These are phyloP conservation scores for Hirudinaria manillensis DNA, from an alignment of 2,888 invertebrate species.

Conservation along the genomic window DNA sequence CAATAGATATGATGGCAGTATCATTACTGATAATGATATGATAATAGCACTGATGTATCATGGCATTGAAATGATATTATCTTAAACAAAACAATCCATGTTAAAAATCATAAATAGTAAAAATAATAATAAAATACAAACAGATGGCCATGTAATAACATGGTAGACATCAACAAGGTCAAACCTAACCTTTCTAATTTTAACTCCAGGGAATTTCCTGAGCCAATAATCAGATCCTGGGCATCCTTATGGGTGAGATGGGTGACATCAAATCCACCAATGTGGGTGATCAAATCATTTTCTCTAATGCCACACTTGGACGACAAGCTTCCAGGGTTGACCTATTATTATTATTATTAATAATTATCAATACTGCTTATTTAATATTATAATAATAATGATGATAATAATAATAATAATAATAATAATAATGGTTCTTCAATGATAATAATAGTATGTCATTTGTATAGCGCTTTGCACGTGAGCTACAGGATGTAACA, in stretches of 20 bases:
- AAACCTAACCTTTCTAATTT: slow-evolving; percentile 47
- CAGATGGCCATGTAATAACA: no score
- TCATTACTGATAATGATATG: no score
- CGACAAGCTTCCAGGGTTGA: slow-evolving; percentile 52
- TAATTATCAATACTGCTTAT: not conserved
- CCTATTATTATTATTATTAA: slow-evolving; percentile 41
- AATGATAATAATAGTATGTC: no score
- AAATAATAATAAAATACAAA: no score
- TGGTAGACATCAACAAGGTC: no score
- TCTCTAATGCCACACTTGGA: slow-evolving; percentile 50
- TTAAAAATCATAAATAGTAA: no score
- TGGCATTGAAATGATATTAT: no score
- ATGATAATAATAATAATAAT: not conserved
- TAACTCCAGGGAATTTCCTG: slow-evolving; percentile 51
- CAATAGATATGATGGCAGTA: no score
- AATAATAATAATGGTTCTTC: not conserved
- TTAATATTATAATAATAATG: not conserved
- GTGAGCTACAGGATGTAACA: no score
- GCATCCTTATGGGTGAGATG: slow-evolving; percentile 50
- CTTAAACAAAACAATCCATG: no score
- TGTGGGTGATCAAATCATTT: slow-evolving; percentile 51
- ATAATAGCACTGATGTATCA: no score
- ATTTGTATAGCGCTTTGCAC: no score
- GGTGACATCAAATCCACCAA: slow-evolving; percentile 46
- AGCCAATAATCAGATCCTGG: slow-evolving; percentile 48